Base-by-base conservation (phyloP, 2,888 invertebrate species). In the Gastracanthus pulcherrimus region DNA sequence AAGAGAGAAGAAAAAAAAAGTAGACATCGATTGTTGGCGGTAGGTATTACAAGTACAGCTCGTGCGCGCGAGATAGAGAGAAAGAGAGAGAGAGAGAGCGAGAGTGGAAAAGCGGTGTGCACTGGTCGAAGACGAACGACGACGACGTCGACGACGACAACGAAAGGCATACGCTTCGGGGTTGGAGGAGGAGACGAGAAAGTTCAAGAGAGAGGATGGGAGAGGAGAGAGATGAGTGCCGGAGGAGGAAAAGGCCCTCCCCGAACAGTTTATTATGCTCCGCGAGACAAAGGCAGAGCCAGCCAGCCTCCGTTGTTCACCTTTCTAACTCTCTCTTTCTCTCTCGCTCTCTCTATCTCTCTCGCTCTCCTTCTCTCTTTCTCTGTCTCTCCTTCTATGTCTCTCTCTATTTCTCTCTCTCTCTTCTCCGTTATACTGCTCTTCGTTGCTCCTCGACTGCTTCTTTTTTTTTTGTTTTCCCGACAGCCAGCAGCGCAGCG, bases 251-350 rank as follows among this genome's bases (percentile, higher is more conserved):
- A 60, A 64, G 75, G 36, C 48, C 69, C 31, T 16, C 58, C 31
- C 45, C 58, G 55, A 79, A 75, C 69, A 38, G 80, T 80, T 75
- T 80, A 75, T 80, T 80, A 80, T 80, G 69, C 80, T 69, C 48
- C 19, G 51, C 69, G 69, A 80, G 58, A 80, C 80, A 80, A 79
- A 79, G 55, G 58, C 31, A n/a, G 34, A 79, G 55, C 45, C 31
- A n/a, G 34, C 41, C 34, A 38, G 58, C 19, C 41, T 41, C 41
- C 51, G 71, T 78, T 71, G 71, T 71, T 78, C 78, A 41, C 66
- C 36, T 64, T 51, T 31, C 26, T 51, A 77, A 70, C n/a, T 38
- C 36, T 58, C 60, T 58, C 31, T n/a, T n/a, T n/a, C n/a, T n/a
- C n/a, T n/a, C n/a, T n/a, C n/a, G n/a, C n/a, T n/a, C n/a, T n/a